Base-by-base conservation (phyloP, 2,113 vertebrate species). In the Myrmecobius fasciatus region DNA sequence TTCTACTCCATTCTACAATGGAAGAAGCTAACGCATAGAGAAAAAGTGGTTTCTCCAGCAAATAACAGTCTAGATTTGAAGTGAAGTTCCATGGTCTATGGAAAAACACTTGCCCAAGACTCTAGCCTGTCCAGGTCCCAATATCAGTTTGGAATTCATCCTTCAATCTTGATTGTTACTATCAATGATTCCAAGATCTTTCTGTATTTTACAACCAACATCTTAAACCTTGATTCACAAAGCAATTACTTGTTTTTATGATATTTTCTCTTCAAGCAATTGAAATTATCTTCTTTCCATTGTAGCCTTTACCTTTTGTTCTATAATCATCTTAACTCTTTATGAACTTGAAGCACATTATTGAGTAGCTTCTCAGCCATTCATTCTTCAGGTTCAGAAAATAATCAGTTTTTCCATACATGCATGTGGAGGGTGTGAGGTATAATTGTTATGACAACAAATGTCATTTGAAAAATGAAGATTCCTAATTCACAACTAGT, bases 381-480 rank as follows among this genome's bases (percentile, higher is more conserved):
- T 14, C 31, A 20, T 92, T 96, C 22, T 94, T 8, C 25, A 93
- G 67, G 12, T 95, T 93, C 24, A 91, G 91, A 92, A 95, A 94
- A 7, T 8, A 89, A 83, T 60, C 2, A 0, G 0, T 91, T 96
- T 95, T 94, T 56, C 28, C 88, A 22, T 53, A n/a, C 1, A 2
- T 24, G 6, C 43, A 20, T 83, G 6, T 22, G 20, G 14, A 9
- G 31, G 56, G 56, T 36, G 24, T 49, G 25, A 67, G 92, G 10
- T 90, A 25, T 46, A 60, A 60, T 46, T 93, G 90, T 91, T 53
- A 93, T 56, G 26, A 53, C 96, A 96, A 94, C 2, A 36, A 93
- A 96, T 94, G 53, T 26, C 1, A 60, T 31, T 60, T 95, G 53
- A 48, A 96, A 96, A 96, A 94, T 92, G 31, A 93, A 93, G 91